Conservation (phyloP, 2,888 invertebrate genomes). For the Agrotis puta region DNA sequence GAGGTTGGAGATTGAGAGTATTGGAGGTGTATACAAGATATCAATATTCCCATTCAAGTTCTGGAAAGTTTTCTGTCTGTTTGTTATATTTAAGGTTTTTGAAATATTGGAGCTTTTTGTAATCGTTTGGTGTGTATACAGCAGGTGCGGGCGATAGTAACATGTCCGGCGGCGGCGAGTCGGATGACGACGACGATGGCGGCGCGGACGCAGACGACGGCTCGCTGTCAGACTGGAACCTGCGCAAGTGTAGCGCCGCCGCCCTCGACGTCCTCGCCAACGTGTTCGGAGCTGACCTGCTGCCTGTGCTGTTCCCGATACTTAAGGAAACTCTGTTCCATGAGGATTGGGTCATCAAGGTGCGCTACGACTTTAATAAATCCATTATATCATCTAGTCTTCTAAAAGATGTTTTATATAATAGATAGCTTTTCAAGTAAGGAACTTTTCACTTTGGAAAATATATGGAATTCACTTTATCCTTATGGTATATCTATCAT, state of each 20-base stretch:
- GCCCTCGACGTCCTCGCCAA: conserved; percentile 99
- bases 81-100: neutral
- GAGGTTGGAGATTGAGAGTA: too few species aligned
- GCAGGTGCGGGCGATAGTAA: conserved; percentile 90
- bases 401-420: neutral
- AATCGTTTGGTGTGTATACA: conserved; percentile 38
- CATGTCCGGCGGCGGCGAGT: conserved; percentile 92
- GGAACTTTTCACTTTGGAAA: neutral
- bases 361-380: conserved; percentile 76
- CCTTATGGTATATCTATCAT: neutral
- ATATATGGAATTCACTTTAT: neutral
- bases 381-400: neutral
- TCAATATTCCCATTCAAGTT: neutral
- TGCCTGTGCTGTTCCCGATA: conserved; percentile 98
- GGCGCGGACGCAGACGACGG: conserved; percentile 97
- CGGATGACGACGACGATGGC: conserved; percentile 94
- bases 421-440: neutral
- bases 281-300: conserved; percentile 98
- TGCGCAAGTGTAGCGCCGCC: conserved; percentile 99
- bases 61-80: neutral
- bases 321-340: conserved; percentile 99
- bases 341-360: conserved; percentile 99
- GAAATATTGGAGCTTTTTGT: neutral
- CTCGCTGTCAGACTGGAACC: conserved; percentile 98
- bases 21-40: neutral